phyloP scores from a whole-genome alignment of 1,140 invertebrate species.

The Ips nitidus region DNA sequence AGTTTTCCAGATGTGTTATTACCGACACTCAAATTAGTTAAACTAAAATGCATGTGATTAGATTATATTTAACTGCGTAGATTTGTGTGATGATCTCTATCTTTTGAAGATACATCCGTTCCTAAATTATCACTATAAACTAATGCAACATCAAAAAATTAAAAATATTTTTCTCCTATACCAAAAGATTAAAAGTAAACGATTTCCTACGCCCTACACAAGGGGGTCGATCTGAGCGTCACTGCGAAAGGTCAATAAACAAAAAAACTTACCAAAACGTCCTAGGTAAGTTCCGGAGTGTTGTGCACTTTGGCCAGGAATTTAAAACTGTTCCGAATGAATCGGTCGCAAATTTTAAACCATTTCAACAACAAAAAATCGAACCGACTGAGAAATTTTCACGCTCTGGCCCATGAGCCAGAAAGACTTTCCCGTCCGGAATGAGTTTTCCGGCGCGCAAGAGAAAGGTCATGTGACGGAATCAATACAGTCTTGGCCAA shows the following conservation, averaged over 20 bases:
- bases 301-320: neutral
- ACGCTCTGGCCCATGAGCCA: conserved; percentile 10
- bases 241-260: conserved; percentile 19
- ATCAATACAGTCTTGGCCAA: conserved; percentile 23
- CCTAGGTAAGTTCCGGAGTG: neutral
- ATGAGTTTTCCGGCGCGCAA: conserved; percentile 15
- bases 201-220: conserved; percentile 7
- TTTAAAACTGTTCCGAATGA: too few species aligned
- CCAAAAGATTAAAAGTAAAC: too few species aligned
- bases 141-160: neutral
- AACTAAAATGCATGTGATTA: too few species aligned
- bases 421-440: conserved; percentile 10
- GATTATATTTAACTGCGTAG: too few species aligned
- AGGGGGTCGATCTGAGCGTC: neutral
- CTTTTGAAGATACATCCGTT: too few species aligned
- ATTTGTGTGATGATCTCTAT: too few species aligned
- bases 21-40: too few species aligned
- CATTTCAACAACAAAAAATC: conserved; percentile 15
- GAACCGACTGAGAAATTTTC: conserved; percentile 6
- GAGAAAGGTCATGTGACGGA: conserved; percentile 15
- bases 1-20: too few species aligned
- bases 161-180: conserved; percentile 7
- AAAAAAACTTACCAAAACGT: conserved; percentile 10
- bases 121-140: too few species aligned
- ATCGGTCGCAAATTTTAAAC: conserved; percentile 4